Base-by-base conservation (phyloP, 2,888 invertebrate species). In the Dexiosoma caninum region DNA sequence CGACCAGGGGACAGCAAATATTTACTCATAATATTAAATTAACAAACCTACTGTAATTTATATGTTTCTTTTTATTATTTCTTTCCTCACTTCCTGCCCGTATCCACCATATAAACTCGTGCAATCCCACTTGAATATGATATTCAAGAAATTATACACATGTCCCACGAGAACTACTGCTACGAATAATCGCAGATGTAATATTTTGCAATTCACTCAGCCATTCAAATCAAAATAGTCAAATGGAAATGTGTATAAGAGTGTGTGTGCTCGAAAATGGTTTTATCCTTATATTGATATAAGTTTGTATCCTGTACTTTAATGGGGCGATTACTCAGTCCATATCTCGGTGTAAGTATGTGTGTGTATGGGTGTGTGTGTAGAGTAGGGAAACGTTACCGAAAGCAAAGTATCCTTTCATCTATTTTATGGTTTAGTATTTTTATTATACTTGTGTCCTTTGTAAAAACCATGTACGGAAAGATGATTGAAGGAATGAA, bases 1-100 rank as follows among this genome's bases (percentile, higher is more conserved):
- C 37, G 30, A n/a, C n/a, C n/a, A 72, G 59, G 53, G 69, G 72
- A 76, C 51, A 69, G 69, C 64, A 49, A 77, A 72, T 74, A 69
- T 77, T 77, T 77, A 77, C 62, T 69, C 77, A 72, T 59, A 67
- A 62, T 77, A 77, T 81, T 77, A 74, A 74, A 69, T 77, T 81
- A 77, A 59, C 69, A 81, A 81, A 77, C 69, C 81, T 67, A 69
- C 57, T 40, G 49, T 32, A 64, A 53, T n/a, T 62, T 35, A n/a
- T n/a, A n/a, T n/a, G n/a, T n/a, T n/a, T n/a, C n/a, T n/a, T n/a
- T n/a, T n/a, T n/a, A n/a, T n/a, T n/a, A n/a, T n/a, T n/a, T n/a
- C n/a, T n/a, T n/a, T n/a, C n/a, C n/a, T n/a, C n/a, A 14, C 27
- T 59, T 23, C 16, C 32, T 14, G n/a, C 71, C 57, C 62, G 23